Evolutionary conservation across 2,888 invertebrate genomes (phyloP), one percentile per base, ranked within the genome.

Genomic region (Nephrotoma appendiculata): DNA sequence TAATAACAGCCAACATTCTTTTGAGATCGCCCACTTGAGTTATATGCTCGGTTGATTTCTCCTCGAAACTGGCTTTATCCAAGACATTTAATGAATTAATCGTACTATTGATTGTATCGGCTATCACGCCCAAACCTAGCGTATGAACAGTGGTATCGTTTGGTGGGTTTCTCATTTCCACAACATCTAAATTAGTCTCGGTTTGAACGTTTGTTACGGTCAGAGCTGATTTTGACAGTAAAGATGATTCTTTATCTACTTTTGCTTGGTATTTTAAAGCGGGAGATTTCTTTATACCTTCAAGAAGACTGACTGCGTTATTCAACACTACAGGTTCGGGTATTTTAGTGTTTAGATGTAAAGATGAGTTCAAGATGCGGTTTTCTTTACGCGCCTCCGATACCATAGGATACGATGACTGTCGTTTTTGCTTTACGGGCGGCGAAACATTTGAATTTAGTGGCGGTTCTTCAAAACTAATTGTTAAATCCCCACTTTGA

Each of bases 1-100:
- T 71, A 71, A 71, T 71, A 9, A 19, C 5, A 9, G 31, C 31
- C 31, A 71, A 71, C 4, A 31, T 31, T 9, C 31, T 31, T 31
- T 71, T 71, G 1, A 71, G 3, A 4, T 71, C 71, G 9, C 86
- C 86, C 9, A 88, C 43, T 86, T 44, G 86, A 31, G 86, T 86
- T 45, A 86, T 86, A 3, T 84, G 84, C 15, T 48, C 43, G 11
- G 44, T 83, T 7, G 41, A 6, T n/a, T 19, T 71, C 31, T 31
- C 31, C 71, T 71, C 31, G 31, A 71, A 71, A 31, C 31, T 9
- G 19, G 19, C 31, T 71, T 19, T 71, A 71, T 71, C 71, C 9
- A 71, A 31, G 2, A 71, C 9, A 31, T 71, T 71, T 31, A 71
- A 71, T 0, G 71, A 31, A 31, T 31, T 31, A 11, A 71, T 31